These are phyloP conservation scores for Acronicta leporina DNA, from an alignment of 2,888 invertebrate genomes.

Conservation along the genomic window DNA sequence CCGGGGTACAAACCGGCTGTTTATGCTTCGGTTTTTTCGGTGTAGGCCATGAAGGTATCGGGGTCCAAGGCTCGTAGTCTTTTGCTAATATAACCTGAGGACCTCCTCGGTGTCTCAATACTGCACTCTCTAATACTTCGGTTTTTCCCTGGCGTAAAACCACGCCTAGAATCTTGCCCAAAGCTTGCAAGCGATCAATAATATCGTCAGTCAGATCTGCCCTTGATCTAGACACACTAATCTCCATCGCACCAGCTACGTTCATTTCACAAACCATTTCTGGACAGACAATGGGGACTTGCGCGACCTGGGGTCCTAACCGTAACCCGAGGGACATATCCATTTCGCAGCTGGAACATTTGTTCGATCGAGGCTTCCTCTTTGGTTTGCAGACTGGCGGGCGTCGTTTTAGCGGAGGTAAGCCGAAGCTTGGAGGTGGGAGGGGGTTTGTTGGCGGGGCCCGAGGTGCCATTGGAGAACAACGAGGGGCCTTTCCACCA, in stretches of 20 bases:
- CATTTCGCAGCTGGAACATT: slow-evolving; percentile 24
- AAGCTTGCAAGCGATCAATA: slow-evolving; percentile 25
- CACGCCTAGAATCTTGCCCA: slow-evolving; percentile 28
- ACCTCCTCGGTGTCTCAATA: neutral
- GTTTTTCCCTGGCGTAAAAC: slow-evolving; percentile 5
- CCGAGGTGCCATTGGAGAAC: slow-evolving; percentile 23
- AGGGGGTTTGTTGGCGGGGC: slow-evolving; percentile 26
- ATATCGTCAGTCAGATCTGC: slow-evolving; percentile 40
- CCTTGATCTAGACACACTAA: neutral
- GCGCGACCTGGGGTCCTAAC: neutral
- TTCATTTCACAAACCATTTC: slow-evolving; percentile 6
- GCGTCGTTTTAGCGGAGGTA: slow-evolving; percentile 24
- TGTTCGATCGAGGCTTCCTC: slow-evolving; percentile 14
- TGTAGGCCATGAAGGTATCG: slow-evolving; percentile 77
- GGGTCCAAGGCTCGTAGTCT: slow-evolving; percentile 76
- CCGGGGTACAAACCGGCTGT: slow-evolving; percentile 64
- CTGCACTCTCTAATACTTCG: slow-evolving; percentile 12
- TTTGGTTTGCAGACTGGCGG: slow-evolving; percentile 20
- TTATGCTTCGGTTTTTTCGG: slow-evolving; percentile 49
- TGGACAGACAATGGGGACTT: neutral
- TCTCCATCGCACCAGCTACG: neutral
- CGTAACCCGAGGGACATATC: slow-evolving; percentile 7
- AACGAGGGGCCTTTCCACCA: neutral
- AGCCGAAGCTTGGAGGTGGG: slow-evolving; percentile 21
- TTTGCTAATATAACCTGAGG: slow-evolving; percentile 52